Base-by-base conservation (phyloP, 1,140 invertebrate species). In the Drosophila sproati region DNA sequence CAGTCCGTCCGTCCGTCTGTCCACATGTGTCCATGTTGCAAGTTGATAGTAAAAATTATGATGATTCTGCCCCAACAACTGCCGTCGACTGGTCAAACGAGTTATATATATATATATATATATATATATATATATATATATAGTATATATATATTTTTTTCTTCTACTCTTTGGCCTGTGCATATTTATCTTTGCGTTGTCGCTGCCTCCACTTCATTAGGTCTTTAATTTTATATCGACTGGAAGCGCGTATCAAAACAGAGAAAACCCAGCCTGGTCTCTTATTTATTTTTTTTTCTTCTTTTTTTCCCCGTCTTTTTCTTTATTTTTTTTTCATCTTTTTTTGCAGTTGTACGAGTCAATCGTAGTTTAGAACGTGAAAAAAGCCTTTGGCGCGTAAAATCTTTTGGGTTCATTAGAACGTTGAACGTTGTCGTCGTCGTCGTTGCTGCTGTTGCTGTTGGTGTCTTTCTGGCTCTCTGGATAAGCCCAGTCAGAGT, bases 21-120 rank as follows among this genome's bases (percentile, higher is more conserved):
- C 59, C 39, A 72, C 77, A 85, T 85, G 82, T 85, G 81, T 87
- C 79, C 79, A 88, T 83, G 83, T 88, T 83, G 85, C 85, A 88
- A 88, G 83, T 88, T 88, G 83, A 87, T 87, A 87, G 83, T 87
- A 88, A 88, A 87, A 88, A 88, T 88, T 88, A 88, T 88, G 85
- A 88, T 88, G 83, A 89, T 88, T 83, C 83, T 83, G 86, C 81
- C 80, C 85, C 80, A 88, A 82, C 76, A 71, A 62, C 59, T 61
- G 63, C 62, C 78, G 62, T 64, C 73, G 66, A 90, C 81, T 89
- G 86, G 86, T 90, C 85, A 89, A 90, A 89, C 85, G 67, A 78
- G 85, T 89, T 90, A 73, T 63, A 56, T 68, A 51, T 73, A 48
- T 77, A 56, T 61, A 54, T 69, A 7, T 60, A 41, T 68, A 20